phyloP scores from a whole-genome alignment of 1,140 invertebrate genomes.

The Melitaea cinxia region DNA sequence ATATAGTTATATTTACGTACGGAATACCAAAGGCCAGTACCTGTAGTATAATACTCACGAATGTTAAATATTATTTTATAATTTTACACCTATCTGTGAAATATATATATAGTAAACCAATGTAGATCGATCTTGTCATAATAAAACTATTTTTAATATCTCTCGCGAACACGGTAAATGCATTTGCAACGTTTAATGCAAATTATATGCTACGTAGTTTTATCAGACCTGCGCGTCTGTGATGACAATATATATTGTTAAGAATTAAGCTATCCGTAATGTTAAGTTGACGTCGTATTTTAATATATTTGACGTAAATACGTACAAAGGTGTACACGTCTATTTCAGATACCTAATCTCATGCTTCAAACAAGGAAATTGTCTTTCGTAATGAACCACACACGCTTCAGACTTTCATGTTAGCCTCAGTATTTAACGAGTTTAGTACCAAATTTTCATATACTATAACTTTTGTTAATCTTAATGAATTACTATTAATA shows the following conservation, averaged over 20 bases:
- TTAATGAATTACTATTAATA: slow-evolving; percentile 13
- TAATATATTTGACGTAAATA: slow-evolving; percentile 38
- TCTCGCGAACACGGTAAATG: not conserved
- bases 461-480: slow-evolving; percentile 14
- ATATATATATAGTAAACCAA: slow-evolving; percentile 10
- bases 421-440: slow-evolving; percentile 32
- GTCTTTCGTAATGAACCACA: slow-evolving; percentile 19
- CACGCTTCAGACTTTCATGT: slow-evolving; percentile 19
- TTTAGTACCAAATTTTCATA: slow-evolving; percentile 17
- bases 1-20: slow-evolving; percentile 34
- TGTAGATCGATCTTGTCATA: slow-evolving; percentile 2
- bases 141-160: slow-evolving; percentile 4
- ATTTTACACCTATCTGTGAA: slow-evolving; percentile 20
- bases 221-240: slow-evolving; percentile 3
- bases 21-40: slow-evolving; percentile 70
- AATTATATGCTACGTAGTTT: slow-evolving; percentile 8
- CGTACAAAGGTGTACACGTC: slow-evolving; percentile 45
- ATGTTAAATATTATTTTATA: slow-evolving; percentile 49
- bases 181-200: slow-evolving; percentile 5
- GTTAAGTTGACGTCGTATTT: slow-evolving; percentile 12
- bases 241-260: slow-evolving; percentile 40
- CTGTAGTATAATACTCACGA: slow-evolving; percentile 76
- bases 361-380: slow-evolving; percentile 29
- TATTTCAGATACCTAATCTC: slow-evolving; percentile 30
- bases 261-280: slow-evolving; percentile 29